Base-by-base conservation (phyloP, 2,888 invertebrate genomes). In the Drosophila nr. medialis region DNA sequence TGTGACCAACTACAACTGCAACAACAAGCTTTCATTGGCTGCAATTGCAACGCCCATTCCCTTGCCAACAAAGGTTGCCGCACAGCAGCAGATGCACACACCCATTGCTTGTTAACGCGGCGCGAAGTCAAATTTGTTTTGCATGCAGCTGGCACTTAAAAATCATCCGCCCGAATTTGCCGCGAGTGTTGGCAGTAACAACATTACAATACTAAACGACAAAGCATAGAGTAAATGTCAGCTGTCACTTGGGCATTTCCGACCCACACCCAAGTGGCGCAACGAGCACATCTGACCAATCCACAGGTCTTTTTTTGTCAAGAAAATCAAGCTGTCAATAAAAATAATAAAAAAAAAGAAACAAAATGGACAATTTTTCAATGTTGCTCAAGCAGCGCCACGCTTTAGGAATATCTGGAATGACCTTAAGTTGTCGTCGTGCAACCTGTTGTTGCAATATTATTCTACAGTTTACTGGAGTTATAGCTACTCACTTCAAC, bases 101-200 rank as follows among this genome's bases (percentile, higher is more conserved):
- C 70, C 68, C 64, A 54, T 58, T 51, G 67, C 72, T 66, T 68
- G 77, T 77, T 64, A 70, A 58, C 64, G 74, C 66, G 60, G 55
- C 63, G 71, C 76, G 40, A 71, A 71, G 72, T 63, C 75, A 64
- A 85, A 85, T 81, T 85, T 79, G 72, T 83, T 86, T 85, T 76
- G 86, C 86, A 82, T 89, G 88, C 78, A 74, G 65, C 75, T 75
- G 85, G 68, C 78, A 84, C 76, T 68, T 71, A 58, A 74, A 86
- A 89, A 72, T 71, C 77, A 73, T 72, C 65, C 58, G 49, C 66
- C 58, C 58, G 50, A 63, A 72, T 55, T 63, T 49, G 54, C 58
- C 63, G 32, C 58, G n/a, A 38, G 42, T 51, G 64, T 40, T 49
- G 40, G 53, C 45, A 15, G 45, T 64, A 72, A 34, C 63, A 73